Conservation (phyloP, 2,797 vertebrate species). For the Xenops minutus region DNA sequence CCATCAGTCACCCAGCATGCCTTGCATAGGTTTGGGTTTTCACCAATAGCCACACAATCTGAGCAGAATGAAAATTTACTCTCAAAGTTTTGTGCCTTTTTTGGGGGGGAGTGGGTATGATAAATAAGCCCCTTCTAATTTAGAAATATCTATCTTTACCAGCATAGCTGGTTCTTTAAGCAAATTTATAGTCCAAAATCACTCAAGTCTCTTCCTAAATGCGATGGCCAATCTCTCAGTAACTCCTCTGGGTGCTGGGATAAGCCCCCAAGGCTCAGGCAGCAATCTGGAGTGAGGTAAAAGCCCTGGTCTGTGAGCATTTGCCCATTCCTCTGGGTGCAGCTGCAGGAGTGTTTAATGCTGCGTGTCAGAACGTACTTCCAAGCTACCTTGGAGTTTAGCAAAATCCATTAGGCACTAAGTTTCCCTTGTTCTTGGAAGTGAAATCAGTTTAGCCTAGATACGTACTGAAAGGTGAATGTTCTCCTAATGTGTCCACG, state of each 20-base stretch:
- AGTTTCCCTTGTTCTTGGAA: neutral
- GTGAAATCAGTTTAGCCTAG: conserved; percentile 5
- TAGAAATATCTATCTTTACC: neutral
- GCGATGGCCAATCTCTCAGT: neutral
- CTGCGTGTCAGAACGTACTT: conserved; percentile 25
- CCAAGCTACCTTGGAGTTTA: neutral
- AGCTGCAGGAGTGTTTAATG: conserved; percentile 12
- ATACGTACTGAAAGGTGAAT: neutral
- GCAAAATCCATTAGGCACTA: conserved; percentile 24
- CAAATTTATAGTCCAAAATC: neutral
- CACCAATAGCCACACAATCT: neutral
- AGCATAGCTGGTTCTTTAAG: neutral
- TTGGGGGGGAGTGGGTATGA: accelerated
- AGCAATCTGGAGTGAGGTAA: neutral
- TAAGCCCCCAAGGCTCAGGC: neutral
- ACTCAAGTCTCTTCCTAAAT: neutral
- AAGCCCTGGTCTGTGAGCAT: neutral
- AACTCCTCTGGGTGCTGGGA: neutral
- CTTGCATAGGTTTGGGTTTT: neutral
- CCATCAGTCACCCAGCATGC: neutral
- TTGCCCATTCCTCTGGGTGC: neutral
- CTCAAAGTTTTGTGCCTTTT: neutral
- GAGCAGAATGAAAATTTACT: neutral
- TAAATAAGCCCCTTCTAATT: neutral
- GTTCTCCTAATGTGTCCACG: neutral